Base-by-base conservation (phyloP, 2,888 invertebrate genomes). In the Cosmopolites sordidus region DNA sequence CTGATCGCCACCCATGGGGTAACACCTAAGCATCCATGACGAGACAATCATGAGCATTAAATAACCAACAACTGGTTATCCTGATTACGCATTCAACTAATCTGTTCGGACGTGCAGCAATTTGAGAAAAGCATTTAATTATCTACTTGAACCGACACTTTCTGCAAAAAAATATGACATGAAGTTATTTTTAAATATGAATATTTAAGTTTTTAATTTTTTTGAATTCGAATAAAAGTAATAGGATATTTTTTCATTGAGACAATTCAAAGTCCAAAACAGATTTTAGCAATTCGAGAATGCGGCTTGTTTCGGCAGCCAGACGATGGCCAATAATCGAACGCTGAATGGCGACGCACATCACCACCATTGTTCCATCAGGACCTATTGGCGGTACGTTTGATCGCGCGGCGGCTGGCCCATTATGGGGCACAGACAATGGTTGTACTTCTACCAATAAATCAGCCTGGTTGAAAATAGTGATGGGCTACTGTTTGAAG, bases 321-420 rank as follows among this genome's bases (percentile, higher is more conserved):
- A 22, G 22, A 22, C 22, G 22, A 22, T 22, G 4, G 22, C 22
- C 22, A 22, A 22, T 22, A 40, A 16, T 16, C 40, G 16, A 40
- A 40, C 33, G 33, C 33, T 11, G n/a, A 33, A 18, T 16, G 22
- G 12, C 54, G 22, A 42, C 50, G 44, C 48, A 57, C 57, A 56
- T 49, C 50, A 57, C 53, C 57, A 57, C 57, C 57, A 57, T 57
- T 57, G 57, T 57, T 53, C 54, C 57, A 54, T 57, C 57, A 48
- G 45, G 42, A 48, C 43, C 48, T 40, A 46, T 50, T 39, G 43
- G 53, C 53, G 57, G 57, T 43, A 17, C 46, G 44, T 56, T 56
- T 56, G 56, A 56, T 56, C 48, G 48, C 45, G 42, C 48, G 50
- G 50, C 47, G 50, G 50, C 50, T 48, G 57, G 43, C 50, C 57